Conservation (phyloP, 2,888 invertebrate genomes). For the Pediacus dermestoides region DNA sequence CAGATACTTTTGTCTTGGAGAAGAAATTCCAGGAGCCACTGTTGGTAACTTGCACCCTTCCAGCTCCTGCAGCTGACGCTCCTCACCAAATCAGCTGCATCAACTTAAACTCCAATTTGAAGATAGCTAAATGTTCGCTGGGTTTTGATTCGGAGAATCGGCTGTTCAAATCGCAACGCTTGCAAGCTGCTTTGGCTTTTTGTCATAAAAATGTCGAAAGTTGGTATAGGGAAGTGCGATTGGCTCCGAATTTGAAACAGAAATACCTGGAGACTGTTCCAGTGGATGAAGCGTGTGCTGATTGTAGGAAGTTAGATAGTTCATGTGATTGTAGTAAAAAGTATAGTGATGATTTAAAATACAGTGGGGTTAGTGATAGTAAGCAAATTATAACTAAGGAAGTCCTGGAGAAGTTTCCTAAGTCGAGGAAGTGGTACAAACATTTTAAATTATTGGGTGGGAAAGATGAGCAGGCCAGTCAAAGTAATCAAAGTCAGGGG, state of each 20-base stretch:
- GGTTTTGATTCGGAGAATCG: constrained; percentile 61
- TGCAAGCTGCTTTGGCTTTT: constrained; percentile 63
- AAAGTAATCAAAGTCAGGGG: constrained; percentile 48
- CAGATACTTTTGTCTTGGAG: constrained; percentile 58
- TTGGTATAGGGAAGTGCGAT: constrained; percentile 59
- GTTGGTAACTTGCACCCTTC: constrained; percentile 62
- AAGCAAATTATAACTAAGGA: constrained; percentile 42
- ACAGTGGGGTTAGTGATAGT: constrained; percentile 22
- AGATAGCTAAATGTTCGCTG: constrained; percentile 58
- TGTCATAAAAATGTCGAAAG: constrained; percentile 63
- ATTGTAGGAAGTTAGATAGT: constrained; percentile 16
- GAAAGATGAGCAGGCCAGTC: constrained; percentile 47
- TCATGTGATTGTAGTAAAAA: constrained; percentile 12
- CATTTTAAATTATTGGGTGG: constrained; percentile 56
- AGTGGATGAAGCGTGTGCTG: constrained; percentile 12
- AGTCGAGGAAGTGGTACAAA: constrained; percentile 65
- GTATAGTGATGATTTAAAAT: constrained; percentile 6
- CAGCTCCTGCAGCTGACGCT: constrained; percentile 53
- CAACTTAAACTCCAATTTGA: constrained; percentile 55
- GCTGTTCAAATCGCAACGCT: constrained; percentile 61
- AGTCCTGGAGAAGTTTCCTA: constrained; percentile 49
- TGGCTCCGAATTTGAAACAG: constrained; percentile 37
- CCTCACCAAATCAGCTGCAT: constrained; percentile 54
- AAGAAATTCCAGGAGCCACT: constrained; percentile 62
- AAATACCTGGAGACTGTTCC: constrained; percentile 12